Evolutionary conservation across 2,888 invertebrate genomes (phyloP).

Genomic region (Philereme vetulata): DNA sequence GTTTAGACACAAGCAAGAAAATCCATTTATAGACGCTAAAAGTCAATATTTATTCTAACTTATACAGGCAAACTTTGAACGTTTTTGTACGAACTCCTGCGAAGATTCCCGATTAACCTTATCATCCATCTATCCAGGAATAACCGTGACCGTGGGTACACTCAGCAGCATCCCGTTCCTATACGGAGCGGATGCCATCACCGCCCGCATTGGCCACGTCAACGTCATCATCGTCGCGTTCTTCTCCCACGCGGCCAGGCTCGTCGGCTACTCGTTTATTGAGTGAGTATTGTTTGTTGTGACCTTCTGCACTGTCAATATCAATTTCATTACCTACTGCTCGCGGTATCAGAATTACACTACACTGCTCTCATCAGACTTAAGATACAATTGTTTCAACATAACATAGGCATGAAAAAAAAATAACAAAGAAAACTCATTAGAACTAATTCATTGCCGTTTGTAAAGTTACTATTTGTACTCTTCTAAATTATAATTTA

Average conservation of each 20-base stretch:
- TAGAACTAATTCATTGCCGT: too few relatives aligned
- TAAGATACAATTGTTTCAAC: too few relatives aligned
- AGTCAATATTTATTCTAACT: too few relatives aligned
- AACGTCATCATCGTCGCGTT: constrained; percentile 93
- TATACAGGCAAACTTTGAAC: too few relatives aligned
- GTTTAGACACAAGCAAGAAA: too few relatives aligned
- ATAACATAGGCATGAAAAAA: too few relatives aligned
- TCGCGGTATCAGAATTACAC: neutral
- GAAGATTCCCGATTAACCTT: constrained; percentile 23
- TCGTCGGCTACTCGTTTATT: constrained; percentile 93
- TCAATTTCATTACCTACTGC: constrained; percentile 11
- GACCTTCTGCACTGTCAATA: constrained; percentile 19
- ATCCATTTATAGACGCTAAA: too few relatives aligned
- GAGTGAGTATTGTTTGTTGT: constrained; percentile 84
- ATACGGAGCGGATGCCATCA: constrained; percentile 92
- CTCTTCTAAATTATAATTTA: too few relatives aligned
- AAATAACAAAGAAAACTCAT: too few relatives aligned
- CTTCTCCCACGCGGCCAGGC: constrained; percentile 91
- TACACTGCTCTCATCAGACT: too few relatives aligned
- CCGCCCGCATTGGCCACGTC: constrained; percentile 91
- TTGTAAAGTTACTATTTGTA: too few relatives aligned
- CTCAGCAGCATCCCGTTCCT: constrained; percentile 93
- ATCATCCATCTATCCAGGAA: constrained; percentile 76
- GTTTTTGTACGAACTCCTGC: constrained; percentile 1
- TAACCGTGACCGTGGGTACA: constrained; percentile 93